Evolutionary conservation across 2,113 vertebrate species (phyloP), one percentile per base, ranked within the genome.

Genomic region (Misgurnus mizolepis): DNA sequence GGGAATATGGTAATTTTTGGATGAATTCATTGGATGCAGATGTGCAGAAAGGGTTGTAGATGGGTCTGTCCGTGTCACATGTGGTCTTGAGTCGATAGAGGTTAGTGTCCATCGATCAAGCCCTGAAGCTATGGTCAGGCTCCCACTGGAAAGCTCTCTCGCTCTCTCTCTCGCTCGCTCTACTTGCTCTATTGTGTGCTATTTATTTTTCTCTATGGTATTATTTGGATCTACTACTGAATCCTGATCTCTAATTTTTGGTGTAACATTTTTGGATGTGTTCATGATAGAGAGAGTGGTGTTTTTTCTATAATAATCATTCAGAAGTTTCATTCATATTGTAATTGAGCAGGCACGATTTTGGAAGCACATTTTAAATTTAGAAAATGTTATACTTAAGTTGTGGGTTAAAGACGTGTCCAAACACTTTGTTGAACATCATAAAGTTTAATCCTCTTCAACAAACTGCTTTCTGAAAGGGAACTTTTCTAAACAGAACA

Each of bases 81-180:
- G 89, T 85, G 86, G 87, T 85, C 85, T 87, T 86, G 86, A 91
- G 84, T 94, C 92, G 88, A 93, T 93, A 91, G 91, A 94, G 89
- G 92, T 94, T 93, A 92, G 91, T 94, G 92, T 94, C 91, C 92
- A 94, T 94, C 82, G 92, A 94, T 93, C 86, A 78, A 87, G 86
- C 88, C 89, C 89, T 84, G 90, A 86, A 92, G 91, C 89, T 91
- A 89, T 89, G 92, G 90, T 91, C 91, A 91, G 89, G 87, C 89
- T 92, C 92, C 90, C 88, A 43, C 0, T 88, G 87, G 91, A 91
- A 84, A 82, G 77, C 79, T 78, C 83, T 81, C 67, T 85, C 84
- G 85, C 78, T 72, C 50, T 58, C 65, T 72, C 64, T 64, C 47
- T 72, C 70, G 68, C 65, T 68, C 56, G 4, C 65, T 76, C 66